Evolutionary conservation across 2,113 vertebrate species (phyloP).

Genomic region (Protomyctophum bolini): DNA sequence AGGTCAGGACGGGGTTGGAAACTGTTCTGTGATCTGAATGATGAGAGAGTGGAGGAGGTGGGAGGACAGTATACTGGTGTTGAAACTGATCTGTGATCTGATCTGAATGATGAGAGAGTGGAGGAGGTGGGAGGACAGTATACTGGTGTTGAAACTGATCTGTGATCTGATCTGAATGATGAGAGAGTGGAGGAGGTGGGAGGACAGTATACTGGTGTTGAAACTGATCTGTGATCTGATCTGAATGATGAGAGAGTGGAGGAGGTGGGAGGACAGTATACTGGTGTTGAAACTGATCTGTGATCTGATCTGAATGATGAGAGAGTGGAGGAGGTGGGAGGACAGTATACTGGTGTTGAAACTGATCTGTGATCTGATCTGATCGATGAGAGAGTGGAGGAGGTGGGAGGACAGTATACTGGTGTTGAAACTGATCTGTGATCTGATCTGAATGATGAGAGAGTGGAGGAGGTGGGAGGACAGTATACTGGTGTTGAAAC

Average conservation of each 20-base stretch:
- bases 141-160: neutral
- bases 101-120: neutral
- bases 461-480: neutral
- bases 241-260: neutral
- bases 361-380: neutral
- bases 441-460: too few species aligned
- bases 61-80: neutral
- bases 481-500: neutral
- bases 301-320: too few species aligned
- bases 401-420: neutral
- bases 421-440: neutral
- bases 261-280: neutral
- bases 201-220: neutral
- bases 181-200: neutral
- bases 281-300: neutral
- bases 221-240: neutral
- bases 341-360: neutral
- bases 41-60: neutral
- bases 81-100: neutral
- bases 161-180: too few species aligned
- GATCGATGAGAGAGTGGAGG: neutral
- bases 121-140: neutral
- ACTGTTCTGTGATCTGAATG: too few species aligned
- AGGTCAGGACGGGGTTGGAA: neutral
- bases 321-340: neutral